Conservation (phyloP, 2,113 vertebrate species). For the Proterorhinus semilunaris region DNA sequence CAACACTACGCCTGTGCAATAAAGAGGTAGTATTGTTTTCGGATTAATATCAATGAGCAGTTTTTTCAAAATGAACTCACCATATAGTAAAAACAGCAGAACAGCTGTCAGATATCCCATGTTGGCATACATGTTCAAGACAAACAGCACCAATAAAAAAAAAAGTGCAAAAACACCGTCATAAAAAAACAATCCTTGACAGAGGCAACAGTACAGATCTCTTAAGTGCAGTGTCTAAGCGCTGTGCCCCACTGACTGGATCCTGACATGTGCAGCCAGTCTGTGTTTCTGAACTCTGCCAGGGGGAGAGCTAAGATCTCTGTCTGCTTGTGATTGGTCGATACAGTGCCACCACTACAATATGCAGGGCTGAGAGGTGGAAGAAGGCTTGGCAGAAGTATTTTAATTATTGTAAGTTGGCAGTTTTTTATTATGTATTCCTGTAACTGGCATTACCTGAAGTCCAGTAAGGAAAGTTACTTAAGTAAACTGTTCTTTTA, state of each 20-base stretch:
- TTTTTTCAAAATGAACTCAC: conserved; percentile 60
- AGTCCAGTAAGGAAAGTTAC: too few relatives aligned
- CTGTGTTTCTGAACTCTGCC: conserved; percentile 9
- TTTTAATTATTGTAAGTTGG: too few relatives aligned
- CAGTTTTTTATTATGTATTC: too few relatives aligned
- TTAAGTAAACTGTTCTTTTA: too few relatives aligned
- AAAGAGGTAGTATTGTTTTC: neutral
- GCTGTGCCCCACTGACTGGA: conserved; percentile 17
- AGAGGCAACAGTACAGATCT: conserved; percentile 1
- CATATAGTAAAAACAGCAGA: conserved; percentile 55
- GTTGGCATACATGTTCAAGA: conserved; percentile 41
- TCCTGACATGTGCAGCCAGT: conserved; percentile 29
- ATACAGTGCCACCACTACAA: neutral
- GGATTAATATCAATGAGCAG: too few relatives aligned
- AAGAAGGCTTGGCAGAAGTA: conserved; percentile 3
- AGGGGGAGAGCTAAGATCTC: conserved; percentile 6
- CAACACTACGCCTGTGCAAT: neutral
- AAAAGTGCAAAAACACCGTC: neutral
- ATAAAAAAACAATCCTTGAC: neutral
- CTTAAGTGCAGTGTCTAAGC: conserved; percentile 10
- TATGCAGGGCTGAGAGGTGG: conserved; percentile 12
- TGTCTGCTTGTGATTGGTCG: conserved; percentile 56
- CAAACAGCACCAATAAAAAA: conserved; percentile 6
- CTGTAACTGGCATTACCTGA: too few relatives aligned
- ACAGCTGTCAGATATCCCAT: conserved; percentile 61